These are phyloP conservation scores for Alloplasta piceator DNA, from an alignment of 2,888 invertebrate genomes.

Conservation along the genomic window DNA sequence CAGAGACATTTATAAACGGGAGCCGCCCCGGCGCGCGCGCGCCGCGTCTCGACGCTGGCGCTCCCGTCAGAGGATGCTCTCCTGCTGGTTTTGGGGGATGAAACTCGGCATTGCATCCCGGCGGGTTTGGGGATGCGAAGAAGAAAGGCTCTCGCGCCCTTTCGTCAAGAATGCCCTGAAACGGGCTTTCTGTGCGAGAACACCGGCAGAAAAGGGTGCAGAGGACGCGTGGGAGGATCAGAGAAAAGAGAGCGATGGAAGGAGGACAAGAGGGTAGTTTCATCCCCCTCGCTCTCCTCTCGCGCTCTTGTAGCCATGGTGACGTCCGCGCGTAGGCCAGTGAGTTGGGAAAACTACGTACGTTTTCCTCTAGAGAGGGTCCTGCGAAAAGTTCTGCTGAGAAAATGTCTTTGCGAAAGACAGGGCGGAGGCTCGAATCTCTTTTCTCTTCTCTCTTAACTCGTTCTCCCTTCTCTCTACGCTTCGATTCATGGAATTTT, in stretches of 20 bases:
- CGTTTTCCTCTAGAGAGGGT: constrained; percentile 56
- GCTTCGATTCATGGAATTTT: constrained; percentile 32
- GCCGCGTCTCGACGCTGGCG: constrained; percentile 17
- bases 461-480: not conserved
- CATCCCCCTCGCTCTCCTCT: constrained; percentile 3
- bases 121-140: constrained; percentile 42
- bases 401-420: constrained; percentile 25
- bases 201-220: constrained; percentile 58
- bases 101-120: constrained; percentile 25
- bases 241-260: too few species aligned
- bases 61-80: too few species aligned
- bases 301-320: constrained; percentile 75
- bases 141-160: constrained; percentile 38
- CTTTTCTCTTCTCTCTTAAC: constrained; percentile 13
- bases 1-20: too few species aligned
- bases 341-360: constrained; percentile 45
- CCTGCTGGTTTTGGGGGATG: too few species aligned
- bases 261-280: constrained; percentile 50
- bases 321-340: constrained; percentile 69
- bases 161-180: not conserved
- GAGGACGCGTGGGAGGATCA: constrained; percentile 44
- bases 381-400: constrained; percentile 65
- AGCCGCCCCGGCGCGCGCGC: constrained; percentile 53
- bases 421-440: constrained; percentile 17
- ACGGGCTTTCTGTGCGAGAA: constrained; percentile 51